These are phyloP conservation scores for Propithecus coquereli DNA, from an alignment of 2,113 vertebrate species.

Conservation along the genomic window DNA sequence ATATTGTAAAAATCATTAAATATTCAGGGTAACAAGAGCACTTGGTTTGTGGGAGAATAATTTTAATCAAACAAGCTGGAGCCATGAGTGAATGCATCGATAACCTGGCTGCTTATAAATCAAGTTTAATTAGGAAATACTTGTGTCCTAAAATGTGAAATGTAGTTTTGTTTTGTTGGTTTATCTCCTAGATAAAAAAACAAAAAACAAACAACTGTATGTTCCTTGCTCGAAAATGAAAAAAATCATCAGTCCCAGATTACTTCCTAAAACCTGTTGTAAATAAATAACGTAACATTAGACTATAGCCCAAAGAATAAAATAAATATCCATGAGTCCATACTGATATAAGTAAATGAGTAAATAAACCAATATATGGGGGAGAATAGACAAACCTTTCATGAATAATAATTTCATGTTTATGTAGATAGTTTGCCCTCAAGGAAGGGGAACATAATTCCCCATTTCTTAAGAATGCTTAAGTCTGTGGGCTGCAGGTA, in stretches of 20 bases:
- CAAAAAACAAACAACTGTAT: too few species aligned
- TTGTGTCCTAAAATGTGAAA: not conserved
- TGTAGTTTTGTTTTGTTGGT: not conserved
- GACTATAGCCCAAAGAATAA: not conserved
- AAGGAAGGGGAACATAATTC: not conserved
- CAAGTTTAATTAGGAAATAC: not conserved
- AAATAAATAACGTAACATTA: not conserved
- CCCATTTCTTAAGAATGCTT: not conserved
- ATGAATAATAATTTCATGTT: not conserved
- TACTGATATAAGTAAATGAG: not conserved
- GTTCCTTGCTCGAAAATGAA: not conserved
- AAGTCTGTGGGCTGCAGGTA: not conserved
- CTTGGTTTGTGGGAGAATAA: not conserved
- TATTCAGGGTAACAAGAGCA: not conserved
- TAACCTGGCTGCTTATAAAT: not conserved
- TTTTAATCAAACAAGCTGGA: not conserved
- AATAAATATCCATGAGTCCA: not conserved
- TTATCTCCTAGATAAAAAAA: not conserved
- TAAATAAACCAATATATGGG: not conserved
- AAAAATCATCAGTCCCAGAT: not conserved
- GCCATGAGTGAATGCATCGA: not conserved
- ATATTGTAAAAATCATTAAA: not conserved
- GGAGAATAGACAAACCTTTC: rapidly evolving
- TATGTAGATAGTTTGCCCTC: rapidly evolving
- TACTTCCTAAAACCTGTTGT: not conserved